Evolutionary conservation across 2,113 vertebrate genomes (phyloP).

Genomic region (Tragelaphus buxtoni): DNA sequence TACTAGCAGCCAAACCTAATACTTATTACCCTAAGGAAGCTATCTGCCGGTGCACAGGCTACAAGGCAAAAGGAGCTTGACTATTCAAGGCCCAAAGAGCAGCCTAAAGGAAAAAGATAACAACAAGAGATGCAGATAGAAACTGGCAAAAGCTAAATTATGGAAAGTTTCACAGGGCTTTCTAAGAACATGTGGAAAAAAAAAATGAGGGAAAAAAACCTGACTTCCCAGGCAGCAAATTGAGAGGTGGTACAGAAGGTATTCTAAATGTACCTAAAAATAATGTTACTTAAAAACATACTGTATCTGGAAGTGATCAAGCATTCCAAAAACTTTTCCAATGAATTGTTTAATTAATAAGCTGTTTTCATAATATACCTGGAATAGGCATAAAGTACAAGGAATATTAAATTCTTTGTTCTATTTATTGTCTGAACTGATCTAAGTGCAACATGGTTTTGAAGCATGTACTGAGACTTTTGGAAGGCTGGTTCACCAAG

Average conservation of each 20-base stretch:
- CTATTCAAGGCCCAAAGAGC: background rate
- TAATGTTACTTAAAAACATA: background rate
- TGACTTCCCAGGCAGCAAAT: background rate
- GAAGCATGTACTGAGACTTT: background rate
- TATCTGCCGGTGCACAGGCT: background rate
- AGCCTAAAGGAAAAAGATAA: background rate
- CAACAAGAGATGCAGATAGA: background rate
- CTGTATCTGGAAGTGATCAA: background rate
- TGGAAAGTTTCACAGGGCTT: background rate
- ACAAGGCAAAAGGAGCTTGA: background rate
- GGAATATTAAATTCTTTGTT: background rate
- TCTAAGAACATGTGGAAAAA: background rate
- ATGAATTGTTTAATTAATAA: background rate
- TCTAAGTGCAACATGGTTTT: background rate
- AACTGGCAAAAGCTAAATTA: background rate
- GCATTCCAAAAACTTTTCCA: conserved; percentile 23
- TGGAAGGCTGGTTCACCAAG: background rate
- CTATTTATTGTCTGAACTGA: background rate
- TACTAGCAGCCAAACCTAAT: background rate
- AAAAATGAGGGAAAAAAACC: background rate
- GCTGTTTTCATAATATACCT: background rate
- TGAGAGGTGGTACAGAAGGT: background rate
- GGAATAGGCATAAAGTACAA: background rate
- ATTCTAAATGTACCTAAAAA: background rate
- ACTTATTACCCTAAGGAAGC: conserved; percentile 17